Conservation (phyloP, 1,140 invertebrate species). For the Maniola jurtina region DNA sequence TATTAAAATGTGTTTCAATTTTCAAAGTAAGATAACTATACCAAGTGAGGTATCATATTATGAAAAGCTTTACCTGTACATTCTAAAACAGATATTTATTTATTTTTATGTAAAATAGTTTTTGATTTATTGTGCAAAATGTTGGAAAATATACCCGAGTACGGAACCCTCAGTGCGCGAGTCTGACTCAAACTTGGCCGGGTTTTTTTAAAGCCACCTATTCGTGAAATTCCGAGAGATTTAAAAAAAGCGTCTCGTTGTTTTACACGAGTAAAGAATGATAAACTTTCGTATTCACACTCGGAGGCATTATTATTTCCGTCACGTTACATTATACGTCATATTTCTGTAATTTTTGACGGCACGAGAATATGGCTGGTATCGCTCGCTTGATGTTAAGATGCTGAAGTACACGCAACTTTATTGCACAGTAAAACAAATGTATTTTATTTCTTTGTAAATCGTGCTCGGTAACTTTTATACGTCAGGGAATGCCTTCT, state of each 20-base stretch:
- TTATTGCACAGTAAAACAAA: conserved; percentile 16
- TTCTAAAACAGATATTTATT: too few relatives aligned
- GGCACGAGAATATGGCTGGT: background rate
- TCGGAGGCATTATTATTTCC: background rate
- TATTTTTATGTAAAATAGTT: too few relatives aligned
- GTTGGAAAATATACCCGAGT: too few relatives aligned
- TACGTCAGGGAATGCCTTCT: conserved; percentile 2
- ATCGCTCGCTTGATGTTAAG: background rate
- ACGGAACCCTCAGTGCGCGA: too few relatives aligned
- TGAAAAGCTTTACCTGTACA: too few relatives aligned
- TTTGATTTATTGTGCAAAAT: too few relatives aligned
- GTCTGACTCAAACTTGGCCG: too few relatives aligned
- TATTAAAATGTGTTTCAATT: too few relatives aligned
- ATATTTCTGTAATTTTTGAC: conserved; percentile 5
- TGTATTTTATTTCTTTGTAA: conserved; percentile 24
- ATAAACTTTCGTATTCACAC: background rate
- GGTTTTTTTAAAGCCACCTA: too few relatives aligned
- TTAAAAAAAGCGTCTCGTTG: background rate
- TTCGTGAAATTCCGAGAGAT: too few relatives aligned
- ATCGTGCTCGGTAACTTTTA: conserved; percentile 23
- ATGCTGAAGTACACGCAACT: conserved; percentile 3
- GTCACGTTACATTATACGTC: background rate
- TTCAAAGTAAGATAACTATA: too few relatives aligned
- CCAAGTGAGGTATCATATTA: too few relatives aligned
- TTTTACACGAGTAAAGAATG: background rate